A percentile compares a stretch with the other conserved stretches of the same genome.
These are phyloP conservation scores for Drosophila pachea DNA, from an alignment of 1,140 invertebrate species.

Conservation along the genomic window DNA sequence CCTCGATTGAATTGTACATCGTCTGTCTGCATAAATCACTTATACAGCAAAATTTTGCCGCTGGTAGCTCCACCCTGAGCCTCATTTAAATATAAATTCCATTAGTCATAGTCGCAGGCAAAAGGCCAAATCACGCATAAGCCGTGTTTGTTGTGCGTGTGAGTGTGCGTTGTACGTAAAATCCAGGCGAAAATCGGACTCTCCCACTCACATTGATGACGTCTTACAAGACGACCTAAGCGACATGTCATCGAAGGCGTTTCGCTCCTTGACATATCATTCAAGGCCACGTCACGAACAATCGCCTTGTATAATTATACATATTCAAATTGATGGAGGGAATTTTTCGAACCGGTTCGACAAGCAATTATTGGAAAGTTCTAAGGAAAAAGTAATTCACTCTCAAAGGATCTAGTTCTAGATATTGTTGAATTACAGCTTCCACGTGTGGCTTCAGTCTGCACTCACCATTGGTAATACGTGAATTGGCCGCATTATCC, in stretches of 20 bases:
- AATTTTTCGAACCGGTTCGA: too few relatives aligned
- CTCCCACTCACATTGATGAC: not conserved
- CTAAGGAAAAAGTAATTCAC: too few relatives aligned
- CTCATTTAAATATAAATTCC: conserved; percentile 68
- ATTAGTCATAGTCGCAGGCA: conserved; percentile 54
- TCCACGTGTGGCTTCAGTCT: too few relatives aligned
- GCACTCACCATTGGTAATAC: conserved; percentile 70
- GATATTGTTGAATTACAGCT: too few relatives aligned
- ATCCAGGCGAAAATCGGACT: conserved; percentile 5
- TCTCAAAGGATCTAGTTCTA: too few relatives aligned
- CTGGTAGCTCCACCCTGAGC: not conserved
- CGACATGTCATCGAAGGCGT: conserved; percentile 1
- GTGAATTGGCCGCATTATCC: conserved; percentile 67
- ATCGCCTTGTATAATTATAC: not conserved
- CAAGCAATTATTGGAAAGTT: too few relatives aligned
- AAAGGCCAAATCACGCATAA: conserved; percentile 49
- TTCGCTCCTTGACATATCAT: not conserved
- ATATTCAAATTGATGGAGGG: too few relatives aligned
- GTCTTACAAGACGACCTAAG: not conserved
- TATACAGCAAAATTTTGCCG: conserved; percentile 3
- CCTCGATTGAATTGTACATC: conserved; percentile 16
- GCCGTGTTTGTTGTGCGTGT: conserved; percentile 4
- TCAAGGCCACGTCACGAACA: not conserved
- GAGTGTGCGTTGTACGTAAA: not conserved
- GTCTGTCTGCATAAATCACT: conserved; percentile 42